Base-by-base conservation (phyloP, 2,797 vertebrate species). In the Arremon aurantiirostris region DNA sequence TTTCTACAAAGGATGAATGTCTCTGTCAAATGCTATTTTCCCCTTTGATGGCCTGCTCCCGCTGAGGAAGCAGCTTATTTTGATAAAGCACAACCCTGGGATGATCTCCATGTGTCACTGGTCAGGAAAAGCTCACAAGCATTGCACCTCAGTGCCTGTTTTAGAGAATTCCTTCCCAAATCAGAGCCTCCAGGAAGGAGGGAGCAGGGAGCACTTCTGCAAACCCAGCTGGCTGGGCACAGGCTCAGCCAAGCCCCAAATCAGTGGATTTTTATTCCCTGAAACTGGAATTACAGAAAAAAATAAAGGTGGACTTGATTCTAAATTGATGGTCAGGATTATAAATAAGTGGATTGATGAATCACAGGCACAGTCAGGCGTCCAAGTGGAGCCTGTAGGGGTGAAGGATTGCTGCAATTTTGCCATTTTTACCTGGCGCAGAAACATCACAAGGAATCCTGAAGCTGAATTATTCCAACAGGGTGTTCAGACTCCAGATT, bases 281-380 rank as follows among this genome's bases (percentile, higher is more conserved):
- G 23, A 55, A 88, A 65, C 14, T 56, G 41, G 69, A 72, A 13
- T 76, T 75, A 11, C 30, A 14, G 47, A 39, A 6, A 30, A 52
- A 46, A 77, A 79, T 47, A 75, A 76, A 0, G 5, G 11, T 59
- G 9, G 46, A 16, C 14, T 73, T 65, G 10, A 35, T 42, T 59
- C 14, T 34, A 10, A 32, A 12, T 18, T 28, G 53, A 70, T 30
- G 7, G 7, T 34, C n/a, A 52, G 20, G 50, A 57, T 44, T 41
- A 42, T 34, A 34, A 50, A 30, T 69, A 55, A 50, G 42, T 0
- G 1, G 4, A 24, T 56, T 50, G n/a, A 9, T 79, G 69, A 82
- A 72, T 24, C 0, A 0, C 13, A 28, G 15, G 23, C n/a, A 16
- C 28, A 46, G 41, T 44, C n/a, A 75, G 20, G 16, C 47, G 17